Conservation (phyloP, 2,113 vertebrate genomes). For the Passer domesticus region DNA sequence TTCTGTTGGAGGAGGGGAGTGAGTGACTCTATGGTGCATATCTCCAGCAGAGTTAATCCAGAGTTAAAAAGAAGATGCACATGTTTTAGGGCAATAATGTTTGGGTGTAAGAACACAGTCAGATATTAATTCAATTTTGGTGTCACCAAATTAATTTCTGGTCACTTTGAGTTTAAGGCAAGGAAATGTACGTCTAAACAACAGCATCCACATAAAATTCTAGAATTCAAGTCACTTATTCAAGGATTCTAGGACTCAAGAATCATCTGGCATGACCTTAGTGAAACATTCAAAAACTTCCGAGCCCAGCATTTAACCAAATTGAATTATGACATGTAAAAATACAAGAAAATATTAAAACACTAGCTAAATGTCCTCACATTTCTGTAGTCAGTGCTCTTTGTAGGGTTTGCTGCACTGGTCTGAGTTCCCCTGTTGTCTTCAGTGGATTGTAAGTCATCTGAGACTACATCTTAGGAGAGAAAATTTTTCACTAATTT, state of each 20-base stretch:
- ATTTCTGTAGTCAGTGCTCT: not conserved
- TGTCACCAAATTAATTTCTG: not conserved
- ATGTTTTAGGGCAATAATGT: not conserved
- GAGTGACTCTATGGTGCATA: not conserved
- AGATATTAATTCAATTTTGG: not conserved
- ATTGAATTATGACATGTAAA: not conserved
- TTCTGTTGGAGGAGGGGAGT: not conserved
- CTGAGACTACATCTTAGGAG: not conserved
- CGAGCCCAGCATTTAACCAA: not conserved
- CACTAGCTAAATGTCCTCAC: not conserved
- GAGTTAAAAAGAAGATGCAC: not conserved
- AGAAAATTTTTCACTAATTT: not conserved
- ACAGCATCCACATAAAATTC: not conserved
- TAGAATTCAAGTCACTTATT: not conserved
- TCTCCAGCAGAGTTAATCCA: not conserved
- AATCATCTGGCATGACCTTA: not conserved
- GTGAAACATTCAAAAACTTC: not conserved
- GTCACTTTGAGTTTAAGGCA: not conserved
- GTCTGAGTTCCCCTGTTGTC: rapidly evolving
- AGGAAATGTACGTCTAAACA: not conserved
- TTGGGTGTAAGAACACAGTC: not conserved
- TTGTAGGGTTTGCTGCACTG: not conserved
- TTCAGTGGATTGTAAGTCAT: not conserved
- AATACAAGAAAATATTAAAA: not conserved
- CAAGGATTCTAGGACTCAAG: not conserved